Conservation (phyloP, 2,113 vertebrate species). For the Uria lomvia region DNA sequence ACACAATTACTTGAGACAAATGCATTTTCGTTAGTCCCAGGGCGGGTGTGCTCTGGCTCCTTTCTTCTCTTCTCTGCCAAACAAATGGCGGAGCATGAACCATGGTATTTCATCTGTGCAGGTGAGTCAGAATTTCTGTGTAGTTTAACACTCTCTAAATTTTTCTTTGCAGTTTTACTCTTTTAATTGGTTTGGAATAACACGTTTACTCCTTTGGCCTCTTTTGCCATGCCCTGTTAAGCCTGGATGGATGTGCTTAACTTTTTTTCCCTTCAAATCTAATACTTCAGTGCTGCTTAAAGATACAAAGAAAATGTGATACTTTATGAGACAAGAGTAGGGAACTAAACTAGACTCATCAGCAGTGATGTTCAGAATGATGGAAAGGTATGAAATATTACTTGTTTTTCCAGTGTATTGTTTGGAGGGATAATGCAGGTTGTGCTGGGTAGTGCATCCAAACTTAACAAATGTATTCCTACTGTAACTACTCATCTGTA, state of each 20-base stretch:
- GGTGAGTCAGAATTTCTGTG: neutral
- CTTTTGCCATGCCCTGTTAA: neutral
- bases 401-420: neutral
- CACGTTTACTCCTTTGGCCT: neutral
- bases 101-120: neutral
- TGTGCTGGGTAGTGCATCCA: neutral
- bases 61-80: neutral
- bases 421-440: neutral
- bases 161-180: neutral
- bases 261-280: conserved; percentile 77
- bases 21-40: rapidly evolving
- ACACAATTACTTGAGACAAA: neutral
- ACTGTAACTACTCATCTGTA: neutral
- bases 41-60: neutral
- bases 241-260: neutral
- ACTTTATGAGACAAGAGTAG: conserved; percentile 72
- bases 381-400: neutral
- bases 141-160: neutral
- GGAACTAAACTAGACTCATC: conserved; percentile 17
- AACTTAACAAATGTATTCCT: neutral
- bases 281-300: conserved; percentile 78
- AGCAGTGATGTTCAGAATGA: neutral
- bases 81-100: neutral
- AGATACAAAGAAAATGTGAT: conserved; percentile 78
- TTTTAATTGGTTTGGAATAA: neutral